Base-by-base conservation (phyloP, 1,140 invertebrate genomes). In the Camponotus vicinus region DNA sequence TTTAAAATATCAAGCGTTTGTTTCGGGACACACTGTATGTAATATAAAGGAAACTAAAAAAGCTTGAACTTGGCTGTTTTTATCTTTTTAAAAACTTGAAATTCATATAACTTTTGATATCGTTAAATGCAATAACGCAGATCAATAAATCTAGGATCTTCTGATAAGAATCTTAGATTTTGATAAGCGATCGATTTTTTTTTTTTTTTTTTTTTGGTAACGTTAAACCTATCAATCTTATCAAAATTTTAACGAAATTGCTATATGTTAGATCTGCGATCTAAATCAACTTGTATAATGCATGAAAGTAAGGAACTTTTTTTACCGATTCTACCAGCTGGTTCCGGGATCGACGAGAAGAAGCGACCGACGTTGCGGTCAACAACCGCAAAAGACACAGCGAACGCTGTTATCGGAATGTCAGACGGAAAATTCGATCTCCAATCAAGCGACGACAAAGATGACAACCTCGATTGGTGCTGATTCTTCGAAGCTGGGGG, bases 401-500 rank as follows among this genome's bases (percentile, higher is more conserved):
- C 89, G 94, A 42, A 90, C 92, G n/a, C 80, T 94, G 40, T 92
- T 94, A 63, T 91, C 92, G 3, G 92, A 94, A 63, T 94, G 92
- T 71, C 90, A 91, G 32, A 69, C 90, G 0, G 71, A 77, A 59
- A 86, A 82, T 71, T 61, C 73, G 32, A 42, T 73, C 9, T 78
- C 88, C 61, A 85, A 85, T 71, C 88, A 86, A 59, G 80, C 89
- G 61, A 90, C 89, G 66, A 75, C 87, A 0, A 89, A 89, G 61
- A 90, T 91, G 18, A 82, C 88, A 55, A 71, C 78, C 8, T 57
- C 82, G 86, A 91, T 61, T 18, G 15, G 49, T 87, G 80, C 85
- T 63, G 89, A 88, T 52, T 82, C 87, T 9, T 90, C 89, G 89
- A 94, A 92, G 73, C 89, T 96, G 88, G 95, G 95, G 27, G 94